Evolutionary conservation across 2,113 vertebrate species (phyloP).

Genomic region (Camarhynchus parvulus): DNA sequence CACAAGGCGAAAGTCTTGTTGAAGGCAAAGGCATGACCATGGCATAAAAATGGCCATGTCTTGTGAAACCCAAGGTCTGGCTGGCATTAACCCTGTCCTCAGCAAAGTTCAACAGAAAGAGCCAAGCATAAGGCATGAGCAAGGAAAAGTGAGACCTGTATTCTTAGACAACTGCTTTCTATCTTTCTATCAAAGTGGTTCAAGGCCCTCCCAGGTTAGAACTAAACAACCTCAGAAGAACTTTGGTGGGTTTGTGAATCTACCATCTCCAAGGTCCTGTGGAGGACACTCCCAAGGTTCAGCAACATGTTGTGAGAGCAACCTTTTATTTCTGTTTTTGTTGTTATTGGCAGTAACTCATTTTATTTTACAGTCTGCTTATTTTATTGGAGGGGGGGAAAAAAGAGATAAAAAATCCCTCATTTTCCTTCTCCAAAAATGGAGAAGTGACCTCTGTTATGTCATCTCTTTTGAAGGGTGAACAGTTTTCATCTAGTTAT

Average conservation of each 20-base stretch:
- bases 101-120: not conserved
- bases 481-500: not conserved
- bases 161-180: not conserved
- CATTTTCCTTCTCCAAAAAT: not conserved
- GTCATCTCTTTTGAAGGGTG: not conserved
- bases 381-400: not conserved
- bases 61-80: not conserved
- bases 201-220: not conserved
- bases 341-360: not conserved
- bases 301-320: not conserved
- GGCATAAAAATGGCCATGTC: not conserved
- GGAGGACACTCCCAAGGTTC: not conserved
- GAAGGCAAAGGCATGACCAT: not conserved
- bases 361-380: not conserved
- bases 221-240: not conserved
- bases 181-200: not conserved
- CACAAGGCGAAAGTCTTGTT: not conserved
- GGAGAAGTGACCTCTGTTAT: not conserved
- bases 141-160: not conserved
- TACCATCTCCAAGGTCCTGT: not conserved
- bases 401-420: fast-evolving
- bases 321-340: not conserved
- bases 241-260: not conserved
- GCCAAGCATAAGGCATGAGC: not conserved
- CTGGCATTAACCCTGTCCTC: not conserved